Conservation (phyloP, 2,113 vertebrate species). For the Poecilia latipinna region DNA sequence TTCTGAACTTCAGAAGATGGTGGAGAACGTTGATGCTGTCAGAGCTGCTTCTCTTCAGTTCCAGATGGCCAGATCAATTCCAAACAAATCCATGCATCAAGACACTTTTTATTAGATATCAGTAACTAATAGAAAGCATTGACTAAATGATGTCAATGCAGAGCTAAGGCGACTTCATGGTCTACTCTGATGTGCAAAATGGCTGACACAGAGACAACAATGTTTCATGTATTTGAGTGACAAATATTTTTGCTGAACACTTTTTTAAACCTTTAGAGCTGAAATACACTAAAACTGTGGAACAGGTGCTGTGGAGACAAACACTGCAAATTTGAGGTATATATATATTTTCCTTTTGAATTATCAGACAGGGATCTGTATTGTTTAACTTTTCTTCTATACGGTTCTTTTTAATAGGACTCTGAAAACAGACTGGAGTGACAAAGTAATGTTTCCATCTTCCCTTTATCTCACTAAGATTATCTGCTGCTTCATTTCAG, state of each 20-base stretch:
- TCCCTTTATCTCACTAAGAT: no score
- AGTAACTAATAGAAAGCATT: constrained; percentile 38
- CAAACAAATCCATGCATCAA: constrained; percentile 44
- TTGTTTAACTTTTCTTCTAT: no score
- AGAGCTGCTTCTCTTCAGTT: not conserved
- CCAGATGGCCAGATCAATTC: constrained; percentile 25
- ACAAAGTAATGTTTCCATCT: no score
- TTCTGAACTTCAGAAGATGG: not conserved
- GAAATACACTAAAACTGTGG: not conserved
- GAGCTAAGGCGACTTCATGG: constrained; percentile 17
- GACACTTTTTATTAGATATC: constrained; percentile 27
- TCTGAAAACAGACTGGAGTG: no score
- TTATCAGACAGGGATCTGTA: no score
- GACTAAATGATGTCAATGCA: constrained; percentile 29
- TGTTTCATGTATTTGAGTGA: not conserved
- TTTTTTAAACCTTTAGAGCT: no score
- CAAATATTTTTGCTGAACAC: not conserved
- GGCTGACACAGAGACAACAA: not conserved
- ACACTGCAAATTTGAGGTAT: no score
- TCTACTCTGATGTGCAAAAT: not conserved
- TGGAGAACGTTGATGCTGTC: not conserved
- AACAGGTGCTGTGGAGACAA: not conserved
- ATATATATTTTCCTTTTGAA: no score
- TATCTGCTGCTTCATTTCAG: no score
- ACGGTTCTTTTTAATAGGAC: no score